phyloP scores from a whole-genome alignment of 2,888 invertebrate genomes.

The Agonopterix subpropinquella region DNA sequence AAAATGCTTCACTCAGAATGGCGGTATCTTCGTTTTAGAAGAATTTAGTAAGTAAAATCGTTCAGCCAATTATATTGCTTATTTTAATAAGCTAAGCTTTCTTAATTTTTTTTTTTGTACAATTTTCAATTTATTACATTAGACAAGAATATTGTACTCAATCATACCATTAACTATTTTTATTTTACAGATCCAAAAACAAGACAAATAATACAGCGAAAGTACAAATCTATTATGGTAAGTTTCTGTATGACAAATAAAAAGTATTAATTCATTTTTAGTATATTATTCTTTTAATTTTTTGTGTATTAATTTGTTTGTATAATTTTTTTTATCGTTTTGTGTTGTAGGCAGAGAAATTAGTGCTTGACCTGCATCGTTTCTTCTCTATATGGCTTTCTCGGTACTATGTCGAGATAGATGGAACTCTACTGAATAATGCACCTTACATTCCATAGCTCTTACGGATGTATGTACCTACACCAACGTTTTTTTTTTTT shows the following conservation, averaged over 20 bases:
- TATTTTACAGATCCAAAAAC: slow-evolving; percentile 94
- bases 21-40: slow-evolving; percentile 99
- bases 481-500: slow-evolving; percentile 31
- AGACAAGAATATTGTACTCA: too few relatives aligned
- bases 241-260: slow-evolving; percentile 50
- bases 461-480: slow-evolving; percentile 56
- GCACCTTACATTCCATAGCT: slow-evolving; percentile 58
- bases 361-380: slow-evolving; percentile 86
- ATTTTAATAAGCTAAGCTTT: too few relatives aligned
- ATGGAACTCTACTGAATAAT: slow-evolving; percentile 50
- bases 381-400: slow-evolving; percentile 84
- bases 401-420: slow-evolving; percentile 60
- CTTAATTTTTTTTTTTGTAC: too few relatives aligned
- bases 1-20: slow-evolving; percentile 99
- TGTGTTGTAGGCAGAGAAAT: slow-evolving; percentile 83
- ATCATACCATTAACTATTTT: background rate
- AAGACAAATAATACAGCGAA: slow-evolving; percentile 95
- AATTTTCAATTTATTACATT: too few relatives aligned
- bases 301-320: slow-evolving; percentile 17
- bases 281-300: too few relatives aligned
- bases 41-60: slow-evolving; percentile 94
- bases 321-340: slow-evolving; percentile 40
- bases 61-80: too few relatives aligned
- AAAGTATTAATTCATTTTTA: background rate
- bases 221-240: slow-evolving; percentile 99